Evolutionary conservation across 2,797 vertebrate species (phyloP), one percentile per base, ranked within the genome.

Genomic region (Micropoecilia bifurca): DNA sequence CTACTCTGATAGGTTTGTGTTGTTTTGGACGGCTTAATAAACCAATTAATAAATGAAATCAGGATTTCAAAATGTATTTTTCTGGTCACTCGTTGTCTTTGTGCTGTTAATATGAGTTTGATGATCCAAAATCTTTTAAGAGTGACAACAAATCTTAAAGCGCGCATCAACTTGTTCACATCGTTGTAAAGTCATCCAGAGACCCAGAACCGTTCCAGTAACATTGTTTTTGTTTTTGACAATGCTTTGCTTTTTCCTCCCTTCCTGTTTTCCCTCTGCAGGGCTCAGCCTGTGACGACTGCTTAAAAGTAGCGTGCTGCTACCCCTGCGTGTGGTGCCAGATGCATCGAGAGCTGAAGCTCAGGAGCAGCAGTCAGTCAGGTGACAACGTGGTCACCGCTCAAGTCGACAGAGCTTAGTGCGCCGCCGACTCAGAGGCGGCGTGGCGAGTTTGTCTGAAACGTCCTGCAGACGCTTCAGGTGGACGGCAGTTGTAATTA

Each of bases 291-390:
- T 73, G 0, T 0, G 71, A 63, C 1, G 77, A 79, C 55, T 39
- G 30, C 71, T 41, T 25, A n/a, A 79, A 73, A 47, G 1, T 30
- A 41, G 28, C 36, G 4, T 73, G 55, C 20, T 79, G 77, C 47
- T 73, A 73, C 55, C 10, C 10, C 0, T 78, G 69, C 0, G 69
- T 72, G 41, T 78, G 77, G 77, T 78, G 77, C 69, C 77, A 78
- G 69, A 78, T 78, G 77, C 43, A 78, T 28, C 77, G 69, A 2
- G 77, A 78, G 43, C 14, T 78, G 43, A 79, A 79, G 71, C 48
- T 73, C 77, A 63, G 77, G 36, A 43, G 13, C 46, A 18, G 6
- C 28, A 45, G 22, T 10, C 22, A 18, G 45, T 33, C 22, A 4
- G 22, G 12, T 14, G 20, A 20, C 48, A 22, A 50, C 7, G 68